Conservation (phyloP, 1,140 invertebrate species). For the Temnothorax nylanderi region DNA sequence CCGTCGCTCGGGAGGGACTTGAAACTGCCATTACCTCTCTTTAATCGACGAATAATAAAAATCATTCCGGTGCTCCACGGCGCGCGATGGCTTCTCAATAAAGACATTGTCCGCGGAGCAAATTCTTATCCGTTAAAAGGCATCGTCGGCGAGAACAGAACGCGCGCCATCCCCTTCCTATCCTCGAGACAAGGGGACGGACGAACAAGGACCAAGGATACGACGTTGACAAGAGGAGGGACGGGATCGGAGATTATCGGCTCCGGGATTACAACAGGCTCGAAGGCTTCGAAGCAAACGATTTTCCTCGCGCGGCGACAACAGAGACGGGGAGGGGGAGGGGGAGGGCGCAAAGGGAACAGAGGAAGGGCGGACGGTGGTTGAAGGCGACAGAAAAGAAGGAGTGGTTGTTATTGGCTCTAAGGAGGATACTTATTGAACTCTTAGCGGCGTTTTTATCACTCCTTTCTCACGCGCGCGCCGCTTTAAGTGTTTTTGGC, state of each 20-base stretch:
- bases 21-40: constrained; percentile 52
- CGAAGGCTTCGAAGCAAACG: constrained; percentile 79
- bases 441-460: constrained; percentile 80
- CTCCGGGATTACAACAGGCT: constrained; percentile 80
- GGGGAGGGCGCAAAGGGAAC: constrained; percentile 50
- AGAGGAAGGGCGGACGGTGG: constrained; percentile 60
- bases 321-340: not conserved
- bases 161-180: constrained; percentile 35
- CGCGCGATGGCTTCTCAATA: constrained; percentile 80
- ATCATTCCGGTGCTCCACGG: constrained; percentile 61
- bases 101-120: constrained; percentile 82
- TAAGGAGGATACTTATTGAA: constrained; percentile 84
- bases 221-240: constrained; percentile 61
- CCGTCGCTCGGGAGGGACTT: not conserved
- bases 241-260: constrained; percentile 80
- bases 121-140: constrained; percentile 82
- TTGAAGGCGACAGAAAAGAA: constrained; percentile 61
- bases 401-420: constrained; percentile 79
- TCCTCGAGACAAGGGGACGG: constrained; percentile 69
- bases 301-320: constrained; percentile 77
- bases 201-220: constrained; percentile 52
- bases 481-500: constrained; percentile 78
- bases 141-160: constrained; percentile 64
- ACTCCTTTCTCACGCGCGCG: constrained; percentile 71
- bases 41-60: constrained; percentile 74